phyloP scores from a whole-genome alignment of 2,888 invertebrate species.

The Chalcis sispes region DNA sequence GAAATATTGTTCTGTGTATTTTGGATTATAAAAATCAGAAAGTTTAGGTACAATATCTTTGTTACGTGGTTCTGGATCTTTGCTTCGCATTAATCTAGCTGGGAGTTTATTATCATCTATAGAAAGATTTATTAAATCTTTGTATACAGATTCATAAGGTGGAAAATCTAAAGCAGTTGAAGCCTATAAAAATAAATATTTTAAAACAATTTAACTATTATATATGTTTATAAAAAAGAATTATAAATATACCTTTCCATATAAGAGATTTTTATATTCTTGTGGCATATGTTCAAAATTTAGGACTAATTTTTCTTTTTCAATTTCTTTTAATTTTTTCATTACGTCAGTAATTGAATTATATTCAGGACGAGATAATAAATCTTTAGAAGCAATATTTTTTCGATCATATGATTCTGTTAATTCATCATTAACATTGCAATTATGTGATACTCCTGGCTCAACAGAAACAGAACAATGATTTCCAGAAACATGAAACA shows the following conservation, averaged over 20 bases:
- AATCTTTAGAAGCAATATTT: constrained; percentile 49
- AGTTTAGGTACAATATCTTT: constrained; percentile 67
- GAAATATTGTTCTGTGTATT: constrained; percentile 64
- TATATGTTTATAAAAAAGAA: constrained; percentile 17
- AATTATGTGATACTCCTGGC: constrained; percentile 57
- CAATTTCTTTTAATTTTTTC: constrained; percentile 64
- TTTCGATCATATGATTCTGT: constrained; percentile 10
- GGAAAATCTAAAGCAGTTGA: constrained; percentile 68
- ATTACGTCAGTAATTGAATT: constrained; percentile 70
- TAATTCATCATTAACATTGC: neutral
- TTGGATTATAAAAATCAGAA: constrained; percentile 68
- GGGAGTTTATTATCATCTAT: constrained; percentile 69
- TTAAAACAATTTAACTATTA: constrained; percentile 21
- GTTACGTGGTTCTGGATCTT: constrained; percentile 69
- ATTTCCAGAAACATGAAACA: constrained; percentile 57
- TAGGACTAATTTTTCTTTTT: constrained; percentile 62
- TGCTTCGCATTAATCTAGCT: constrained; percentile 66
- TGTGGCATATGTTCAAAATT: constrained; percentile 65
- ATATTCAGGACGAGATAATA: constrained; percentile 67
- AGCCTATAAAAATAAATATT: constrained; percentile 61
- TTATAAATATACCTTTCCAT: constrained; percentile 66
- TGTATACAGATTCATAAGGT: constrained; percentile 68
- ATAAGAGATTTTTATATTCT: constrained; percentile 63
- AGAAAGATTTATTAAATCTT: constrained; percentile 68
- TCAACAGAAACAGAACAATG: constrained; percentile 59